Evolutionary conservation across 1,140 invertebrate species (phyloP), one percentile per base, ranked within the genome.

Genomic region (Apocrypta bakeri): DNA sequence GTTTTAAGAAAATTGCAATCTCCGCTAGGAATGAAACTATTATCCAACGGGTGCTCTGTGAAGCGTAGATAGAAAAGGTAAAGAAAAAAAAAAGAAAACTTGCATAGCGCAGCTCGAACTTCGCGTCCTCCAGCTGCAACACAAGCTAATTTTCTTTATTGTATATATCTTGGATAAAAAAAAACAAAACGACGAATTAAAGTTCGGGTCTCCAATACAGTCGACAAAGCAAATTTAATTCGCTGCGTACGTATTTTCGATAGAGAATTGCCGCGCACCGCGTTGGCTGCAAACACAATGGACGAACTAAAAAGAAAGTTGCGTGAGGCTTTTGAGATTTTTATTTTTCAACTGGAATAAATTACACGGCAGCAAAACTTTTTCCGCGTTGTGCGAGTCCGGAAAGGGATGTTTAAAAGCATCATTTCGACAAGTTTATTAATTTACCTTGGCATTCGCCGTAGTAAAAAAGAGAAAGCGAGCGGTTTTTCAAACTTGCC

Each of bases 111-210:
- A 56, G 64, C 11, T 24, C 11, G 25, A 31, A 25, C 64, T 68
- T 29, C 64, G 33, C 69, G 31, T 56, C 17, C 9, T 1, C 31
- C 37, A 37, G 1, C 4, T 31, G 8, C 24, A 37, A 64, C 37
- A 61, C 7, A 33, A 25, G 40, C 61, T 75, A 81, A 81, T 81
- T 75, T 81, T 40, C 27, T 76, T 81, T 69, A 69, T 81, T 74
- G 71, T 17, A 21, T 4, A 29, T 25, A 31, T 63, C 8, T 56
- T 1, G 56, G 64, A 37, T 37, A 37, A 56, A n/a, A 4, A 56
- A 56, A 56, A 56, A 4, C 6, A n/a, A 6, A n/a, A 56, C 9
- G 3, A 37, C 33, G 3, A 4, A 4, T 9, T 37, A 4, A 56
- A 56, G 17, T 56, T 17, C 12, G 42, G 2, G 14, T 17, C 14